These are phyloP conservation scores for Margarornis squamiger DNA, from an alignment of 2,797 vertebrate species.

Conservation along the genomic window DNA sequence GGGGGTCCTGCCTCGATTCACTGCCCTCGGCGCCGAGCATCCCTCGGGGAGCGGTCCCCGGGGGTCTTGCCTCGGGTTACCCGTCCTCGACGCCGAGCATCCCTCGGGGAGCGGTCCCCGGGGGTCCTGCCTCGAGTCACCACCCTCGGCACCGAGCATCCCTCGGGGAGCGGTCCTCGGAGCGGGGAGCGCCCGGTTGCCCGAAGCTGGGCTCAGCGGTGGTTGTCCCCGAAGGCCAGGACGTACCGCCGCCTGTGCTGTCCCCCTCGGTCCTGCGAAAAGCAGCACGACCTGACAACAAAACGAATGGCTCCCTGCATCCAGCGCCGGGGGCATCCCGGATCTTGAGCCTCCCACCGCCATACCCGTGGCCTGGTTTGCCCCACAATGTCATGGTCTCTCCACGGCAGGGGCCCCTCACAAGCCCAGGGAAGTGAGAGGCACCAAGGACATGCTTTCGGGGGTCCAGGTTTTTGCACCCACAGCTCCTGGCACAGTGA, in stretches of 20 bases:
- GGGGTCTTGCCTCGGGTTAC: too few species aligned
- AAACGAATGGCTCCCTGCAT: fast-evolving
- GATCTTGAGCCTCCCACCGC: fast-evolving
- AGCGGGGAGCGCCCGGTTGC: neutral
- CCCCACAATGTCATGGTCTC: fast-evolving
- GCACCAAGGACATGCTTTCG: fast-evolving
- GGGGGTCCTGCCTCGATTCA: too few species aligned
- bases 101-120: neutral
- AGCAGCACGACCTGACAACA: fast-evolving
- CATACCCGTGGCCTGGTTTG: fast-evolving
- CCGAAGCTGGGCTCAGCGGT: neutral
- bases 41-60: neutral
- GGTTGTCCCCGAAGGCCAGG: neutral
- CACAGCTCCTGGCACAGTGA: neutral
- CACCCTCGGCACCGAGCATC: too few species aligned
- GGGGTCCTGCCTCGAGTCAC: neutral
- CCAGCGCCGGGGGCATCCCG: neutral
- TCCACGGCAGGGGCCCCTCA: neutral
- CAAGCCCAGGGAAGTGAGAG: neutral
- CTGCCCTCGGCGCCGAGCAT: neutral
- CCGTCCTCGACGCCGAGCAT: too few species aligned
- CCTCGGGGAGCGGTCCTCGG: too few species aligned
- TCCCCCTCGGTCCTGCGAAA: neutral
- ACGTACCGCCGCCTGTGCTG: fast-evolving
- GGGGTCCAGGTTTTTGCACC: neutral